Percentiles rank a stretch among this genome's conserved stretches.
Conservation (phyloP, 2,113 vertebrate species). For the Podocnemis expansa region DNA sequence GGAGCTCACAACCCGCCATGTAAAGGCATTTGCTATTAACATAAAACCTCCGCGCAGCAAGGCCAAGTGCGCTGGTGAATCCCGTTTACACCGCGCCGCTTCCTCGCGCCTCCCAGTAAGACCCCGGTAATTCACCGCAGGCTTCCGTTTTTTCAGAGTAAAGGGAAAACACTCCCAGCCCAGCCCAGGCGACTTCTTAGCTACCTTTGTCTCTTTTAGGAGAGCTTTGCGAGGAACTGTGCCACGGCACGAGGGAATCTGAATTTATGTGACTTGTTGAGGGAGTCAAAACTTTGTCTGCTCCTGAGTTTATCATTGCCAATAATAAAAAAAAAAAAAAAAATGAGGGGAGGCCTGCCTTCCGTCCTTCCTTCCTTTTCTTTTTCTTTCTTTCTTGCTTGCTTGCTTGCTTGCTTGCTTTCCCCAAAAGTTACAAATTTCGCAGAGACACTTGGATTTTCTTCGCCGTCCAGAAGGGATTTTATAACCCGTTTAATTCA, state of each 20-base stretch:
- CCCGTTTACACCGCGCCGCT: background rate
- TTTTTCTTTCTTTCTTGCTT: too few species aligned
- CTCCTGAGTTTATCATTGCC: background rate
- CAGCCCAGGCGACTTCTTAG: background rate
- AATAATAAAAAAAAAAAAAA: too few species aligned
- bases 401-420: background rate
- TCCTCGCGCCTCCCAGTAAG: background rate
- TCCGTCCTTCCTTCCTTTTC: background rate
- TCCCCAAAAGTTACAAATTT: background rate
- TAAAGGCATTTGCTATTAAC: conserved; percentile 82
- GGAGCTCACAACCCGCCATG: conserved; percentile 81
- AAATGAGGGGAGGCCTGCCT: background rate
- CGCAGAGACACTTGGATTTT: background rate
- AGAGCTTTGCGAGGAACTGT: background rate
- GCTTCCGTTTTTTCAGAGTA: background rate
- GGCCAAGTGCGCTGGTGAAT: conserved; percentile 56
- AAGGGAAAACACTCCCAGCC: background rate
- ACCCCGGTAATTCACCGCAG: background rate
- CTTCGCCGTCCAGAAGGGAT: background rate
- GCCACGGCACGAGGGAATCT: background rate
- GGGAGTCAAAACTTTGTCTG: background rate
- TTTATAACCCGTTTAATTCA: background rate
- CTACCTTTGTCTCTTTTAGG: background rate
- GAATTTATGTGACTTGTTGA: background rate
- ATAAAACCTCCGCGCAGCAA: conserved; percentile 75